phyloP scores from a whole-genome alignment of 2,113 vertebrate species.

The Eudyptes chrysolophus region DNA sequence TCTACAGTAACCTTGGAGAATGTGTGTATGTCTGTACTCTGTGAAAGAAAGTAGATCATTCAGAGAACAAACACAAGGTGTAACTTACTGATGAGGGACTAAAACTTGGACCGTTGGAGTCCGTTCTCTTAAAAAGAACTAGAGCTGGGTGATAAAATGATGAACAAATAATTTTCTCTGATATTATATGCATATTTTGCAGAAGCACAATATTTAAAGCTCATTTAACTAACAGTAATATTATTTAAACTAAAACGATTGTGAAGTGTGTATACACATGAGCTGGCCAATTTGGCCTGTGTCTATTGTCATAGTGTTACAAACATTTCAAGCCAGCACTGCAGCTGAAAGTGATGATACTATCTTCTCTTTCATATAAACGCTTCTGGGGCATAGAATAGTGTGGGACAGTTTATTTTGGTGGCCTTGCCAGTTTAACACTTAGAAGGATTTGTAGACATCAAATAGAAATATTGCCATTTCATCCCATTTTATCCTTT shows the following conservation, averaged over 20 bases:
- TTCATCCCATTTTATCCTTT: background rate
- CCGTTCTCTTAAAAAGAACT: background rate
- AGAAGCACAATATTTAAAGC: background rate
- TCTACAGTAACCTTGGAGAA: background rate
- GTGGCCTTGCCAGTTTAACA: background rate
- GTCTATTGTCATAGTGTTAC: background rate
- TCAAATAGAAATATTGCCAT: background rate
- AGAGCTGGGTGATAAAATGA: background rate
- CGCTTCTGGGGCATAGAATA: background rate
- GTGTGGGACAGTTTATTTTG: background rate
- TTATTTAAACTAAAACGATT: background rate
- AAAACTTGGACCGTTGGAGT: background rate
- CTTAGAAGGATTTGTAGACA: background rate
- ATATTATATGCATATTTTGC: background rate
- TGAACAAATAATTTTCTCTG: background rate
- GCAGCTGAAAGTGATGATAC: background rate
- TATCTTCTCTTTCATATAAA: background rate
- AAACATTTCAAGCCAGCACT: background rate
- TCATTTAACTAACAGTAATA: background rate
- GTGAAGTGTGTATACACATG: background rate
- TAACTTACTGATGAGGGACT: background rate
- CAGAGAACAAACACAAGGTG: background rate
- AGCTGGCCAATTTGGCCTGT: background rate
- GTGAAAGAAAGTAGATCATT: background rate
- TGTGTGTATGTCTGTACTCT: background rate